Percentiles rank a stretch among this genome's conserved stretches.
Evolutionary conservation across 2,888 invertebrate species (phyloP).

Genomic region (Calephelis perditalis): DNA sequence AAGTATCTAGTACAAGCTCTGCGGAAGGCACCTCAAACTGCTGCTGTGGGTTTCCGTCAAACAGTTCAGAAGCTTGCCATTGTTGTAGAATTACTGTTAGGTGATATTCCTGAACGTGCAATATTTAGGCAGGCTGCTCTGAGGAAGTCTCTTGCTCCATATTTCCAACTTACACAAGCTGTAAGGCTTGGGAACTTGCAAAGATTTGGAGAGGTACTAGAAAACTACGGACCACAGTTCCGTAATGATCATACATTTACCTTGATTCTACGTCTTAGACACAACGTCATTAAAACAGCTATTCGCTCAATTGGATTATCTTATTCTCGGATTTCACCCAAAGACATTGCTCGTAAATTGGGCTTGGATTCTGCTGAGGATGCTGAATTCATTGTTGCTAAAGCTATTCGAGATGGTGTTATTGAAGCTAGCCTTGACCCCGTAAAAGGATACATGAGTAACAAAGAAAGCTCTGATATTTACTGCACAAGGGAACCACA

Average conservation of each 20-base stretch:
- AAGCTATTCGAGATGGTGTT: conserved; percentile 98
- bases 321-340: conserved; percentile 96
- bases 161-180: conserved; percentile 98
- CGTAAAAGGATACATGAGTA: conserved; percentile 96
- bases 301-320: conserved; percentile 97
- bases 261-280: conserved; percentile 94
- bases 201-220: conserved; percentile 94
- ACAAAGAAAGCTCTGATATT: conserved; percentile 97
- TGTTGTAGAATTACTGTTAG: conserved; percentile 95
- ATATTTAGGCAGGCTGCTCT: conserved; percentile 95
- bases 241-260: conserved; percentile 97
- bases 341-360: conserved; percentile 95
- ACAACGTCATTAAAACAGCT: conserved; percentile 99
- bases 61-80: conserved; percentile 97
- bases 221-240: conserved; percentile 94
- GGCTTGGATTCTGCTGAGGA: conserved; percentile 97
- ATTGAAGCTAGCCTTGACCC: conserved; percentile 98
- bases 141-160: conserved; percentile 93
- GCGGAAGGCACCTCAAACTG: conserved; percentile 97
- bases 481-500: conserved; percentile 98
- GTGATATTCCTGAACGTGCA: conserved; percentile 98
- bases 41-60: conserved; percentile 99
- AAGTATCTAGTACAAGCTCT: conserved; percentile 96
- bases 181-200: conserved; percentile 97
- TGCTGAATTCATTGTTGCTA: conserved; percentile 99